phyloP scores from a whole-genome alignment of 2,797 vertebrate genomes.

The Mormyrops boulengeri region DNA sequence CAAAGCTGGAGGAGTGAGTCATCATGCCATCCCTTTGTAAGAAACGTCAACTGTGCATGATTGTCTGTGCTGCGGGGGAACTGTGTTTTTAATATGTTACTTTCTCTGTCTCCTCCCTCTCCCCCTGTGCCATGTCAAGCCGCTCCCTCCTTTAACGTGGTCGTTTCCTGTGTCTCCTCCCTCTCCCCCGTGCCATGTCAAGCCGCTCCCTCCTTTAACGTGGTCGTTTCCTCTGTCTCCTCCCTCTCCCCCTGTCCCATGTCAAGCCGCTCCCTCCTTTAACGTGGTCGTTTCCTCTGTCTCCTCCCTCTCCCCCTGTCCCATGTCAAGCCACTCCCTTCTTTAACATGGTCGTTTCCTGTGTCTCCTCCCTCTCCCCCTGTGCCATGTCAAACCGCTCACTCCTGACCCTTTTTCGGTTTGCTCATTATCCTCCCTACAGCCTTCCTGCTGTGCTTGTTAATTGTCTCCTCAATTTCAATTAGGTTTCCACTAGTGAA shows the following conservation, averaged over 20 bases:
- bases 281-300: background rate
- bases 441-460: slow-evolving; percentile 26
- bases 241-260: background rate
- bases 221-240: background rate
- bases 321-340: background rate
- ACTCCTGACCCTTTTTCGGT: background rate
- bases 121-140: background rate
- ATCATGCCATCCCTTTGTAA: background rate
- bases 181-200: background rate
- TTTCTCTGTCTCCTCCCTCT: background rate
- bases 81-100: background rate
- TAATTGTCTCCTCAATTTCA: slow-evolving; percentile 31
- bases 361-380: background rate
- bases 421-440: slow-evolving; percentile 21
- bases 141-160: background rate
- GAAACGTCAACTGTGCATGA: background rate
- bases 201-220: background rate
- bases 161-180: background rate
- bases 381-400: background rate
- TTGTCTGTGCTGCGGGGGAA: background rate
- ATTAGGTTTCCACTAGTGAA: slow-evolving; percentile 27
- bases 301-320: background rate
- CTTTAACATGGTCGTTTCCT: background rate
- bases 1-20: background rate
- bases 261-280: background rate